Percentiles rank a stretch among this genome's conserved stretches.
These are phyloP conservation scores for Melanotaenia parkinsoni DNA, from an alignment of 2,797 vertebrate species.

Conservation along the genomic window DNA sequence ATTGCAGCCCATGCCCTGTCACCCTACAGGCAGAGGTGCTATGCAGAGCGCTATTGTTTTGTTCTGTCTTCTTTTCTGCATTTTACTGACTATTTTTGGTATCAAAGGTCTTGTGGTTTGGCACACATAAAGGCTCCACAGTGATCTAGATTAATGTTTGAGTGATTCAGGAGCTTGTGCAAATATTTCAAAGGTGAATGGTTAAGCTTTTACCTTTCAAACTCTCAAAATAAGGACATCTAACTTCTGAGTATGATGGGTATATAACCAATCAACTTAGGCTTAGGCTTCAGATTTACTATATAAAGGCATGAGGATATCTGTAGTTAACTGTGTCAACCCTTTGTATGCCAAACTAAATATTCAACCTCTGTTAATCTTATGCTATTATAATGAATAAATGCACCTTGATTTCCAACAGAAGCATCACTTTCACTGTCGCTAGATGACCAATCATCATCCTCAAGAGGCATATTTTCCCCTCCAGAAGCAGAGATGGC, in stretches of 20 bases:
- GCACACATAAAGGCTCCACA: slow-evolving; percentile 38
- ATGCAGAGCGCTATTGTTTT: slow-evolving; percentile 62
- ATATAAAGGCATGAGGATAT: background rate
- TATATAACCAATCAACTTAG: background rate
- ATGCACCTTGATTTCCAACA: no score
- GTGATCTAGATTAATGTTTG: slow-evolving; percentile 51
- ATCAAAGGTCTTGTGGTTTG: slow-evolving; percentile 52
- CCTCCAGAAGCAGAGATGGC: no score
- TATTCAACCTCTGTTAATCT: no score
- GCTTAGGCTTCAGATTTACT: background rate
- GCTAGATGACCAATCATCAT: no score
- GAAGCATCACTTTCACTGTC: no score
- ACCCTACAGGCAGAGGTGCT: slow-evolving; percentile 66
- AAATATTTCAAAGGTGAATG: slow-evolving; percentile 48
- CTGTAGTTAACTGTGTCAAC: background rate
- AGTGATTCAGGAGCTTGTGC: slow-evolving; percentile 27
- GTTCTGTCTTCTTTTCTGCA: slow-evolving; percentile 61
- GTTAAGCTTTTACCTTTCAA: slow-evolving; percentile 27
- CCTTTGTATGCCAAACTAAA: no score
- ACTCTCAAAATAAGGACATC: slow-evolving; percentile 33
- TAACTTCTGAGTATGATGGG: background rate
- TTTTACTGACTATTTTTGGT: slow-evolving; percentile 61
- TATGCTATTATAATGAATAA: no score
- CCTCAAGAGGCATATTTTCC: no score
- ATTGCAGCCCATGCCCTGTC: slow-evolving; percentile 63